Evolutionary conservation across 2,888 invertebrate genomes (phyloP).

Genomic region (Notodonta ziczac): DNA sequence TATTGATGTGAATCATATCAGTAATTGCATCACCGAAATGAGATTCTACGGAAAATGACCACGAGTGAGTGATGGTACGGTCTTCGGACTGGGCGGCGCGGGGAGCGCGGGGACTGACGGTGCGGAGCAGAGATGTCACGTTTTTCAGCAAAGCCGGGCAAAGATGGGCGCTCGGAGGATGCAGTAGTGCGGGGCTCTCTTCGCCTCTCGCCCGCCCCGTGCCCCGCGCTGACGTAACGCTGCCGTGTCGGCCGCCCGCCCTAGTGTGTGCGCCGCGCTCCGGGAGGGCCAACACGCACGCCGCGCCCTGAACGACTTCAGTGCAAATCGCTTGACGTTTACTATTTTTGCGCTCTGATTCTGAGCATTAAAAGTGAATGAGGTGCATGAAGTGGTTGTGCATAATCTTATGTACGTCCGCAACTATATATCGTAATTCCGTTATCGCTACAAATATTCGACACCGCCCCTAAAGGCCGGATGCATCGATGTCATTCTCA

Average conservation of each 20-base stretch:
- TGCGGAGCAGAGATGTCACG: conserved; percentile 69
- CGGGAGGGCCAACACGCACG: conserved; percentile 69
- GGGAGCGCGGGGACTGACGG: conserved; percentile 44
- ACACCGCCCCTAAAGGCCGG: conserved; percentile 70
- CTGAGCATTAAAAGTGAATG: conserved; percentile 71
- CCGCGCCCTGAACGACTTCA: conserved; percentile 70
- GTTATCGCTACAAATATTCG: conserved; percentile 45
- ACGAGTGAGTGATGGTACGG: conserved; percentile 56
- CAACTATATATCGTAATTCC: conserved; percentile 40
- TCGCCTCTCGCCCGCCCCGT: conserved; percentile 40
- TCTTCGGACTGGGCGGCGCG: conserved; percentile 40
- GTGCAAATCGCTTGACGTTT: conserved; percentile 81
- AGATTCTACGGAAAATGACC: conserved; percentile 60
- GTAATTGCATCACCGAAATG: conserved; percentile 55
- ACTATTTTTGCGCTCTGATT: conserved; percentile 66
- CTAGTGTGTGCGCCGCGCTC: conserved; percentile 82
- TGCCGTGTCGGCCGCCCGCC: conserved; percentile 78
- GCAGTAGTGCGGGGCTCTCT: conserved; percentile 76
- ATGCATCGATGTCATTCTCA: conserved; percentile 76
- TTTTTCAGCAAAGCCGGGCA: conserved; percentile 71
- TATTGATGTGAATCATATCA: conserved; percentile 27
- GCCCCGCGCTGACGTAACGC: conserved; percentile 81
- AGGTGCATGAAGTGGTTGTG: conserved; percentile 69
- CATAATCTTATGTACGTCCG: conserved; percentile 51
- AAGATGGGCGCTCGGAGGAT: conserved; percentile 77